Base-by-base conservation (phyloP, 2,113 vertebrate genomes). In the Nyctibius bracteatus region DNA sequence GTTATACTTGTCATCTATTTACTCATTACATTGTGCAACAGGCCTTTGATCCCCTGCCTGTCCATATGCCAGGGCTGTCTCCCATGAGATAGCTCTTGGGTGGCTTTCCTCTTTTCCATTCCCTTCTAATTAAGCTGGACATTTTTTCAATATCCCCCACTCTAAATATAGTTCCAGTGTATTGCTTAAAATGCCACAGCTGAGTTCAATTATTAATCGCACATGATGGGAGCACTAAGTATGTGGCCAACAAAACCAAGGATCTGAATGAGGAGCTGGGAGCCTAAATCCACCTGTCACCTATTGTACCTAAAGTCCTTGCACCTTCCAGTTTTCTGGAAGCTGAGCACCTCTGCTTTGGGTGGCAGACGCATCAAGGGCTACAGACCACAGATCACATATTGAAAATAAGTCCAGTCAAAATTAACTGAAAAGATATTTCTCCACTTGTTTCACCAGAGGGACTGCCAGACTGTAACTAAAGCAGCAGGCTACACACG, bases 1-100 rank as follows among this genome's bases (percentile, higher is more conserved):
- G 70, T 55, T 90, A 44, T 37, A 46, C 79, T 92, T 88, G 59
- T 67, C 75, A 92, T 93, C 79, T 96, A 70, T 95, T 96, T 96
- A 91, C 90, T 93, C 79, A 68, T 86, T 94, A 94, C 30, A 9
- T 93, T 92, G 68, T 85, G 92, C 81, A 97, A 94, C 1, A 91
- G 67, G 52, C 68, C 85, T 95, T 94, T 95, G 89, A 95, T 94
- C 33, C 23, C 39, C 33, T 0, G 0, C 59, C 86, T 41, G 17
- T 87, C 72, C 79, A 25, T 51, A 54, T 90, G 87, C 88, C 92
- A 96, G 43, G 39, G 17, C 46, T 88, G 71, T 73, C 81, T 88
- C 62, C 41, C 30, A 16, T 19, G 39, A 87, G 68, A 66, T 49
- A 72, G 37, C 82, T 84, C 79, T 72, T 81, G 74, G 51, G 73